Base-by-base conservation (phyloP, 1,140 invertebrate genomes). In the Atta texana region DNA sequence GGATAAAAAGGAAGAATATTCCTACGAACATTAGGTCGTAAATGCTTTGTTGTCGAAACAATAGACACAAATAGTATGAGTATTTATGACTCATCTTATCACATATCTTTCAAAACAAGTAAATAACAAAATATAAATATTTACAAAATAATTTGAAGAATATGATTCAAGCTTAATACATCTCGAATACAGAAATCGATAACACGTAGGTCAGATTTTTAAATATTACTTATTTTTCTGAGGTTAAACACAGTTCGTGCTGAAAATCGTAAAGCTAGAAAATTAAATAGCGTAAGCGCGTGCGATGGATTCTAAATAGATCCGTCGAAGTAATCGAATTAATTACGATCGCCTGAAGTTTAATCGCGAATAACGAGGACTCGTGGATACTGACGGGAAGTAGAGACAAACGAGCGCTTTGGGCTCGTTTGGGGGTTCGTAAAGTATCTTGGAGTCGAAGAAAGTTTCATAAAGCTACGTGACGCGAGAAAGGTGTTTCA, bases 381-480 rank as follows among this genome's bases (percentile, higher is more conserved):
- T 69, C 64, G n/a, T 21, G 51, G 21, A 53, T 53, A 66, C 14
- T 28, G 44, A 4, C 53, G 34, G 10, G 14, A 7, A 51, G 71
- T 44, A 3, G 10, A 55, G 66, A 14, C n/a, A 18, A 14, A n/a
- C 59, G 44, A 39, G 80, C 69, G 57, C 39, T 59, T 44, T 59
- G 53, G 34, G 24, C 51, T 74, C 34, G 12, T 72, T 72, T 18
- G 14, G 68, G 39, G 53, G 24, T 85, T 39, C 39, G 71, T 39
- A 85, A 85, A 76, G 82, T 77, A 34, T 57, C 59, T 39, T 31
- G 34, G 31, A 75, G 57, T 18, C 57, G 75, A 78, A 64, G 84
- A 88, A 66, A 91, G 84, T 89, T 51, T 51, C 88, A 82, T 86
- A 88, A 91, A 88, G 89, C 87, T 87, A 87, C 87, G 89, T 89